A percentile compares a stretch with the other conserved stretches of the same genome.
Evolutionary conservation across 2,888 invertebrate species (phyloP).

Genomic region (Caenorhabditis auriculariae): DNA sequence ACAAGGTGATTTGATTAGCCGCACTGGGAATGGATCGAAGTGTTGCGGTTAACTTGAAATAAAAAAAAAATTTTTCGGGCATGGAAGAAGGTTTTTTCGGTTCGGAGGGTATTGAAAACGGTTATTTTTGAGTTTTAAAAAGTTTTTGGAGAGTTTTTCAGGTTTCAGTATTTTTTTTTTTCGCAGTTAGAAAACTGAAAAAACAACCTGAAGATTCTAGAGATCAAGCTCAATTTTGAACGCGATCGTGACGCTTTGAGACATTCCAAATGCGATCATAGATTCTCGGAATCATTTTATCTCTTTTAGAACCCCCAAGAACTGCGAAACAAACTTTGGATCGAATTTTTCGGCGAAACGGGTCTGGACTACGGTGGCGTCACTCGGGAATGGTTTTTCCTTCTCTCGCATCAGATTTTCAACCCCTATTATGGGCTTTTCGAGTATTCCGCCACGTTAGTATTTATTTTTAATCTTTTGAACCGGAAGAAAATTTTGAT

Average conservation of each 20-base stretch:
- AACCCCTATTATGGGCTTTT: slow-evolving; percentile 99
- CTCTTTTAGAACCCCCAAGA: slow-evolving; percentile 73
- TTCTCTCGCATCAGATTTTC: slow-evolving; percentile 98
- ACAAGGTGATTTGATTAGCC: slow-evolving; percentile 73
- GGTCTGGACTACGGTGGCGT: slow-evolving; percentile 53
- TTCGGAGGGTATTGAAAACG: neutral
- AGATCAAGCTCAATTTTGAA: no score
- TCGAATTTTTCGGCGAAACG: slow-evolving; percentile 91
- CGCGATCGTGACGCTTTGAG: no score
- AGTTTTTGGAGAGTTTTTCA: no score
- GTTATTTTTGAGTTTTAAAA: neutral
- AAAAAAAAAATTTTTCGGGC: neutral
- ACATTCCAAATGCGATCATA: no score
- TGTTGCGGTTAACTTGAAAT: neutral
- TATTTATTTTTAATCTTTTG: slow-evolving; percentile 40
- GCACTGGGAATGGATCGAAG: no score
- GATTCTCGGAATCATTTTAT: neutral
- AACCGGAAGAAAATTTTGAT: neutral
- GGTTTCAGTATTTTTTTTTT: no score
- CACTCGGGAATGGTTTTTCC: slow-evolving; percentile 92
- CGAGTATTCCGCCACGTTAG: slow-evolving; percentile 97
- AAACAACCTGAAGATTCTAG: no score
- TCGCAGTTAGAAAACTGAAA: no score
- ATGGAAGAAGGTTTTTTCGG: neutral
- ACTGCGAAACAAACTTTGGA: slow-evolving; percentile 95